Base-by-base conservation (phyloP, 2,113 vertebrate genomes). In the Motacilla tschutschensis region DNA sequence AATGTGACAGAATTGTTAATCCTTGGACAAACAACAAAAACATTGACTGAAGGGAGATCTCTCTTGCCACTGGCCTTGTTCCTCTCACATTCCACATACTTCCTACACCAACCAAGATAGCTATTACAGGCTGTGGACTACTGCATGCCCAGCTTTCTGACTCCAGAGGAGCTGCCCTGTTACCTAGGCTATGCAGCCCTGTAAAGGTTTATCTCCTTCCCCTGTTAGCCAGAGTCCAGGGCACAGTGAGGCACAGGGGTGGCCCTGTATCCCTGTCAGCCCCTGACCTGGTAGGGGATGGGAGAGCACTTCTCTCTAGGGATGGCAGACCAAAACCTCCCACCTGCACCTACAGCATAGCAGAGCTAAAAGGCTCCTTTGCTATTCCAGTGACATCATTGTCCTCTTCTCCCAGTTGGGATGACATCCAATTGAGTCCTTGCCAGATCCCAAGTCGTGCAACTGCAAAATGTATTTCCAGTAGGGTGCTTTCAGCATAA, bases 91-190 rank as follows among this genome's bases (percentile, higher is more conserved):
- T 43, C 29, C 20, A 26, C 1, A 1, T 16, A 38, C 21, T 44
- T 65, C 50, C 46, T 35, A 16, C 4, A 13, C 29, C 50, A 72
- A 8, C 5, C 24, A 53, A 64, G 31, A 44, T 4, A 31, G 43
- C 26, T 62, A 1, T 22, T 35, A 44, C 2, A 24, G 66, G 51
- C n/a, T 0, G 0, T 67, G 33, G 46, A 18, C 28, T 44, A 41
- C 46, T 40, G 28, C 50, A 35, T 3, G 20, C 33, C 17, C 7
- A 14, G 16, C 17, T 54, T 5, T 31, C 7, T 43, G 40, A 28
- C 40, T 63, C 36, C 69, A 35, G 31, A 47, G 41, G 13, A 36
- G 21, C 25, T 43, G 24, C 22, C 17, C 57, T 58, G 24, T 31
- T 36, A 59, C 29, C 40, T 15, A 48, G 18, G 18, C 36, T 53